These are phyloP conservation scores for Griposia aprilina DNA, from an alignment of 2,888 invertebrate genomes.

Conservation along the genomic window DNA sequence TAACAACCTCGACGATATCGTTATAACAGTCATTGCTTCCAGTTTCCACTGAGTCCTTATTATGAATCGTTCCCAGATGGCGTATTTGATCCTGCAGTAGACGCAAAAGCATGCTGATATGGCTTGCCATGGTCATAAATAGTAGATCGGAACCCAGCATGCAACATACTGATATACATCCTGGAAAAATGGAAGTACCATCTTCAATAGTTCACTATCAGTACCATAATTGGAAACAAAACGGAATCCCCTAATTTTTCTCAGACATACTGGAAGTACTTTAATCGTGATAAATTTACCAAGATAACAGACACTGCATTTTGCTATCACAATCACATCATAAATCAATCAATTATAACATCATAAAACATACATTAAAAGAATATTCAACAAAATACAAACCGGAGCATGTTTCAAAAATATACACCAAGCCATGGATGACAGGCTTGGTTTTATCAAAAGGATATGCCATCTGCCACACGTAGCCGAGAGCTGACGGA, in stretches of 20 bases:
- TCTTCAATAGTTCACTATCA: background rate
- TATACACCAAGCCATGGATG: slow-evolving; percentile 76
- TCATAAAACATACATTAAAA: background rate
- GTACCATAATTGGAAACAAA: background rate
- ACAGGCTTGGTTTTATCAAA: slow-evolving; percentile 82
- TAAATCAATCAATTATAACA: background rate
- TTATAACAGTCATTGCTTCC: slow-evolving; percentile 71
- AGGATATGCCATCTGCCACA: slow-evolving; percentile 83
- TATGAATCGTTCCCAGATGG: slow-evolving; percentile 63
- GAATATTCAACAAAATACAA: slow-evolving; percentile 46
- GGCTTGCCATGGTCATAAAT: slow-evolving; percentile 84
- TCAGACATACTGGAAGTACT: background rate
- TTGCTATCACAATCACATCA: background rate
- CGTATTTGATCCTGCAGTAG: slow-evolving; percentile 81
- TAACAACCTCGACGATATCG: slow-evolving; percentile 77
- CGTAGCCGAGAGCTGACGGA: slow-evolving; percentile 76
- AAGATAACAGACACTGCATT: background rate
- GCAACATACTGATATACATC: slow-evolving; percentile 78
- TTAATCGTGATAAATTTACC: background rate
- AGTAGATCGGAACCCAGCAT: slow-evolving; percentile 83
- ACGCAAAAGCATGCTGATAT: slow-evolving; percentile 82
- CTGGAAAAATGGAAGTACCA: slow-evolving; percentile 63
- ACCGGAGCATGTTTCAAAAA: slow-evolving; percentile 82
- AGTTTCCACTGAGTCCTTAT: slow-evolving; percentile 6
- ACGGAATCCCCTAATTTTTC: background rate